Percentiles rank a stretch among this genome's conserved stretches.
Evolutionary conservation across 2,888 invertebrate genomes (phyloP).

Genomic region (Stratiomys singularior): DNA sequence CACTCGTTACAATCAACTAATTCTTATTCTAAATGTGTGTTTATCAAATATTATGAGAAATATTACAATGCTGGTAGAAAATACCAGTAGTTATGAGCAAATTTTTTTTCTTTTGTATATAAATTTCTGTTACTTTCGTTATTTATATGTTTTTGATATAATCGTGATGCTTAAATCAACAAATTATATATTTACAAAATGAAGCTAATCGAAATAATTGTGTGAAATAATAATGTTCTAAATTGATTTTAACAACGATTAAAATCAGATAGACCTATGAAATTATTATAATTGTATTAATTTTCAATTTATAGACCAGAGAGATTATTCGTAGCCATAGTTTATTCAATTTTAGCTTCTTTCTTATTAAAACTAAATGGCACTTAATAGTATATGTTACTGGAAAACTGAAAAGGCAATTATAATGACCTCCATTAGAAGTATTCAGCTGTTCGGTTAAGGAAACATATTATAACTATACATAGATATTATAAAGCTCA

Average conservation of each 20-base stretch:
- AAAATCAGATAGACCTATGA: background rate
- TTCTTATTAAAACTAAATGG: conserved; percentile 34
- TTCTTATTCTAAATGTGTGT: conserved; percentile 22
- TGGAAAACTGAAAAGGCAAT: background rate
- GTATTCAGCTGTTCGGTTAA: background rate
- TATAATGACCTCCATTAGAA: background rate
- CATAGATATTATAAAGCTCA: conserved; percentile 25
- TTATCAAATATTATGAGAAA: conserved; percentile 21
- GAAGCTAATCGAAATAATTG: background rate
- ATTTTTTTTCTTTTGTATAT: conserved; percentile 10
- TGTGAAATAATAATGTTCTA: background rate
- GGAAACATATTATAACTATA: conserved; percentile 2
- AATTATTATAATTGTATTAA: background rate
- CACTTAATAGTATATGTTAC: conserved; percentile 24
- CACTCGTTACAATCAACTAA: conserved; percentile 20
- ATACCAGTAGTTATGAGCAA: conserved; percentile 42
- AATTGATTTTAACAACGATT: background rate
- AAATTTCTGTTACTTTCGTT: background rate
- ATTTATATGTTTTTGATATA: conserved; percentile 26
- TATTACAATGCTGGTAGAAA: conserved; percentile 36
- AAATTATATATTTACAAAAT: conserved; percentile 15
- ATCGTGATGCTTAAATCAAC: conserved; percentile 27
- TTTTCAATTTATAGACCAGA: background rate
- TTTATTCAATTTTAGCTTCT: background rate
- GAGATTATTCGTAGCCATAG: background rate